Evolutionary conservation across 2,113 vertebrate species (phyloP).

Genomic region (Pollachius pollachius): DNA sequence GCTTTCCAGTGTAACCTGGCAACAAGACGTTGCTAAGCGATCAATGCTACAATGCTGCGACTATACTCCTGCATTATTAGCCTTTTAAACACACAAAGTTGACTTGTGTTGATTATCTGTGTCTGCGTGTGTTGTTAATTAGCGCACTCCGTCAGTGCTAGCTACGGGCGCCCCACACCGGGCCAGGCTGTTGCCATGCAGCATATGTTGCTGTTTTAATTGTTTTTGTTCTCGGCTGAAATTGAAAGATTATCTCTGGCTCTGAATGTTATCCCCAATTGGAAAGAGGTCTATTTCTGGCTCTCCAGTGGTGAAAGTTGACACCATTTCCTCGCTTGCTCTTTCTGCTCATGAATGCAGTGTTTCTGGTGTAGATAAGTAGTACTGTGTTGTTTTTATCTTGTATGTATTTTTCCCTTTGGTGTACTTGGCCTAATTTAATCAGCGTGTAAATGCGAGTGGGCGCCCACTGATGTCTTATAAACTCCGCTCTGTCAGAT

Average conservation of each 20-base stretch:
- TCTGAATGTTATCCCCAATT: slow-evolving; percentile 69
- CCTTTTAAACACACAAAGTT: slow-evolving; percentile 15
- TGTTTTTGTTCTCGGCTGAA: slow-evolving; percentile 64
- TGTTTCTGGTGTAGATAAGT: too few relatives aligned
- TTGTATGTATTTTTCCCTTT: too few relatives aligned
- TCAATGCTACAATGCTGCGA: slow-evolving; percentile 24
- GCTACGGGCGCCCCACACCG: not conserved
- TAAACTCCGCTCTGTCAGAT: too few relatives aligned
- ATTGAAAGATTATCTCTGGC: slow-evolving; percentile 70
- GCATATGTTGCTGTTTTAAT: slow-evolving; percentile 59
- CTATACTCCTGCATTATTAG: not conserved
- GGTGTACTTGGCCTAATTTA: too few relatives aligned
- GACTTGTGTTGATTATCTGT: slow-evolving; percentile 27
- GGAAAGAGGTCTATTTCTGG: slow-evolving; percentile 70
- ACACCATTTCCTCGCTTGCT: slow-evolving; percentile 61
- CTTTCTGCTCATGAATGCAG: too few relatives aligned
- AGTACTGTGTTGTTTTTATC: too few relatives aligned
- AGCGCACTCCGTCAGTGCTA: slow-evolving; percentile 32
- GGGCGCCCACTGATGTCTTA: too few relatives aligned
- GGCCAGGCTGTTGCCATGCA: slow-evolving; percentile 21
- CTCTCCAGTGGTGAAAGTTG: slow-evolving; percentile 65
- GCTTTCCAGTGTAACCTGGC: slow-evolving; percentile 21
- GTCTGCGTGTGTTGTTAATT: slow-evolving; percentile 31
- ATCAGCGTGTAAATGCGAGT: too few relatives aligned
- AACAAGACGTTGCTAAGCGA: slow-evolving; percentile 32